phyloP scores from a whole-genome alignment of 2,797 vertebrate species.

The Myripristis murdjan region DNA sequence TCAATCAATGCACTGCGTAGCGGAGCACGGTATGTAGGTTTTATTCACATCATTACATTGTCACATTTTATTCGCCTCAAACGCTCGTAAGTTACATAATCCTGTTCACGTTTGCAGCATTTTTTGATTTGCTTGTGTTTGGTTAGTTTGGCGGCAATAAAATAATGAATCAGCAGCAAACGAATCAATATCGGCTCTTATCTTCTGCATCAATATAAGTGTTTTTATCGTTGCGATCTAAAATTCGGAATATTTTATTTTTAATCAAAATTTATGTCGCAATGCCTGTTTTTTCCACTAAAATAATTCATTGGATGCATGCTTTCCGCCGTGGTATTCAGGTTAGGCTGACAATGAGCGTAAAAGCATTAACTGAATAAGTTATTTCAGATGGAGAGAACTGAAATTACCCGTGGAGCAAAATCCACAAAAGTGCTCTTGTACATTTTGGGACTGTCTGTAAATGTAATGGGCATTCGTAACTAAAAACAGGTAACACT shows the following conservation, averaged over 20 bases:
- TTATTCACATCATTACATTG: slow-evolving; percentile 52
- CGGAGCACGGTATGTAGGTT: slow-evolving; percentile 86
- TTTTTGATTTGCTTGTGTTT: neutral
- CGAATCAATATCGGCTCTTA: slow-evolving; percentile 49
- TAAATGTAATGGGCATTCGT: slow-evolving; percentile 9
- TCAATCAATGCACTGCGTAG: slow-evolving; percentile 89
- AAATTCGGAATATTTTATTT: slow-evolving; percentile 26
- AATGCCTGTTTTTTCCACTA: neutral
- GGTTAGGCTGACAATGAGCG: neutral
- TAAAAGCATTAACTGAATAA: neutral
- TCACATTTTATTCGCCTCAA: slow-evolving; percentile 45
- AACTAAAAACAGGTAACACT: neutral
- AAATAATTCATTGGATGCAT: slow-evolving; percentile 17
- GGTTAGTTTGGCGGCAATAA: slow-evolving; percentile 34
- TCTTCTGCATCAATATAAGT: slow-evolving; percentile 48
- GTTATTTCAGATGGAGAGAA: neutral
- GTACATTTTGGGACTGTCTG: neutral
- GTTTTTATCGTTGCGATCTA: neutral
- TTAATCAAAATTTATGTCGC: slow-evolving; percentile 17
- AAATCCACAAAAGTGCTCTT: neutral
- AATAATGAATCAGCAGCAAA: slow-evolving; percentile 43
- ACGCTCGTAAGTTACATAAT: slow-evolving; percentile 11
- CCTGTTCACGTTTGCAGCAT: slow-evolving; percentile 1
- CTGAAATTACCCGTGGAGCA: neutral
- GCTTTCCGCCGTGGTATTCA: neutral